Evolutionary conservation across 2,113 vertebrate genomes (phyloP), one percentile per base, ranked within the genome.

Genomic region (Tragulus kanchil): DNA sequence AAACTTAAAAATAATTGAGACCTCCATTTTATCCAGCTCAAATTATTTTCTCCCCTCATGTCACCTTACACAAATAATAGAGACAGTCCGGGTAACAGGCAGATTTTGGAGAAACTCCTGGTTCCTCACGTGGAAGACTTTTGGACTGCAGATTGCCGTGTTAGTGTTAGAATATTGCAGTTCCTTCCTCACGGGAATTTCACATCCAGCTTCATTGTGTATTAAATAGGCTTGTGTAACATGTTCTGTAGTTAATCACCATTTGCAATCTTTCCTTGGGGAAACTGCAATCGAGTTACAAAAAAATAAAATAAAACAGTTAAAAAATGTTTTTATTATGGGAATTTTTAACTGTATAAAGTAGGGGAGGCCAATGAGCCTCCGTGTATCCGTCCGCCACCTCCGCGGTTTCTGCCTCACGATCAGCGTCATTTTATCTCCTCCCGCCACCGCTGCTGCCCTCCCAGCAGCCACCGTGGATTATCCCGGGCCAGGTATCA

Each of bases 21-120:
- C 54, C 84, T n/a, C 28, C 50, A 36, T 91, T 90, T 82, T 82
- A 50, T 85, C 17, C 75, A 26, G 50, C 79, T 79, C 50, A 94
- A 45, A 48, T 81, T 78, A 71, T 86, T 82, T 89, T 58, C 95
- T 94, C 28, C 13, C 9, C 31, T 36, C 5, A 25, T 81, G 28
- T 91, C 61, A 71, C 21, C 36, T 48, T 9, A 42, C 83, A 65
- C 89, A 91, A 93, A 92, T 71, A 56, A 31, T 25, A 71, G 62
- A 91, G 28, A 36, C n/a, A 50, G 1, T 90, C 77, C 94, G 82
- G 58, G n/a, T 28, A 81, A n/a, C 8, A 62, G 64, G 14, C 56
- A 90, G 64, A 25, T 79, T 94, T 96, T 75, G 42, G 67, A 73
- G n/a, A 91, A 86, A 81, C 14, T 10, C n/a, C 4, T 1, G 5